These are phyloP conservation scores for Steinernema feltiae DNA, from an alignment of 1,140 invertebrate genomes.

Conservation along the genomic window DNA sequence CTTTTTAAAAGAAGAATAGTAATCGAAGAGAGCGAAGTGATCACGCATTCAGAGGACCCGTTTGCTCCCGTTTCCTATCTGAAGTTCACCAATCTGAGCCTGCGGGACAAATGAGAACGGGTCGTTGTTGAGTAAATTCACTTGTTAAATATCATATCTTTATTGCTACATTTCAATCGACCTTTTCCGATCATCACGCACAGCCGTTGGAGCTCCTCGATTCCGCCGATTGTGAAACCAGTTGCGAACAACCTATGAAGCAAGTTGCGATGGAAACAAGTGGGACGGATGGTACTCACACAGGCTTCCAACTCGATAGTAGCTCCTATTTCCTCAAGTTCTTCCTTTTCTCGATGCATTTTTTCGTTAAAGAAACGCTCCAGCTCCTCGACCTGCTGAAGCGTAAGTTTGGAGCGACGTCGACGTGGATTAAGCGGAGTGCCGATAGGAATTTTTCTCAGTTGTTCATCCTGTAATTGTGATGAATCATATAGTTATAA, in stretches of 20 bases:
- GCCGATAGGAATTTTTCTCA: neutral
- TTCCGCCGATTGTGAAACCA: neutral
- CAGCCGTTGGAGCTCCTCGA: neutral
- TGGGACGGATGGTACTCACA: neutral
- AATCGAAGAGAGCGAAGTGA: constrained; percentile 77
- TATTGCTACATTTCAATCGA: too few species aligned
- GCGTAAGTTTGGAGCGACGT: neutral
- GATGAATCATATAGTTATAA: too few species aligned
- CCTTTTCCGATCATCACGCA: too few species aligned
- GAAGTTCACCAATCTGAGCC: constrained; percentile 73
- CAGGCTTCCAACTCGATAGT: neutral
- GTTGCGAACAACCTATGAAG: neutral
- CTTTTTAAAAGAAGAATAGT: constrained; percentile 82
- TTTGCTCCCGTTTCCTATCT: constrained; percentile 86
- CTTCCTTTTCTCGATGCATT: neutral
- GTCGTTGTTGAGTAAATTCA: constrained; percentile 4
- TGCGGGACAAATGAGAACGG: constrained; percentile 55
- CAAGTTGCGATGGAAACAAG: neutral
- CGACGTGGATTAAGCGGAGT: neutral
- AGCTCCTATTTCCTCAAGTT: neutral
- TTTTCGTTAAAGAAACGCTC: neutral
- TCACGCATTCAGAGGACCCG: constrained; percentile 80
- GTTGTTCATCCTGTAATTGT: neutral
- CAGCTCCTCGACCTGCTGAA: neutral
- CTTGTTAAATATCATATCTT: neutral